phyloP scores from a whole-genome alignment of 1,140 invertebrate species.

The Agrypnia vestita region DNA sequence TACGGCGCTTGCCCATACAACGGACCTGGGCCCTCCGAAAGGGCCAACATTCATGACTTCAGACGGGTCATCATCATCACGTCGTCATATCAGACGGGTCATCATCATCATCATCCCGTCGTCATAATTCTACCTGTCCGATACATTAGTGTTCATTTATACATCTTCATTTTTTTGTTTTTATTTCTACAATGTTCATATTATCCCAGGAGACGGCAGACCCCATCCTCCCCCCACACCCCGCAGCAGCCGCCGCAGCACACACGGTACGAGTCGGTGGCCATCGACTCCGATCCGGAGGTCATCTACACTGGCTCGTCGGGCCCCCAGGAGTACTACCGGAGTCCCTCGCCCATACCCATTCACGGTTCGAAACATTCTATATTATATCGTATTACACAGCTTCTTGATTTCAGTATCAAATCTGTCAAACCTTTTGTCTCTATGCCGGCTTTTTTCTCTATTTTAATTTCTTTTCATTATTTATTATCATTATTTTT shows the following conservation, averaged over 20 bases:
- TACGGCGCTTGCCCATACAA: too few species aligned
- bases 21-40: too few species aligned
- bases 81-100: too few species aligned
- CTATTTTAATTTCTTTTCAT: too few species aligned
- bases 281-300: conserved; percentile 70
- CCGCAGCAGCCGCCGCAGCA: conserved; percentile 64
- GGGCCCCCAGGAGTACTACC: conserved; percentile 67
- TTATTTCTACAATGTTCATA: neutral
- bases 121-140: too few species aligned
- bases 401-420: neutral
- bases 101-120: too few species aligned
- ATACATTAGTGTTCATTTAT: too few species aligned
- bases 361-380: conserved; percentile 63
- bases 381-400: neutral
- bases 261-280: conserved; percentile 65
- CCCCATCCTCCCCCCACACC: conserved; percentile 70
- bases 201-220: conserved; percentile 65
- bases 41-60: too few species aligned
- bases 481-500: too few species aligned
- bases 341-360: conserved; percentile 67
- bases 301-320: conserved; percentile 49
- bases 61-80: too few species aligned
- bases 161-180: too few species aligned
- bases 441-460: neutral
- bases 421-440: neutral